phyloP scores from a whole-genome alignment of 2,888 invertebrate genomes.

The Synergus japonicus region DNA sequence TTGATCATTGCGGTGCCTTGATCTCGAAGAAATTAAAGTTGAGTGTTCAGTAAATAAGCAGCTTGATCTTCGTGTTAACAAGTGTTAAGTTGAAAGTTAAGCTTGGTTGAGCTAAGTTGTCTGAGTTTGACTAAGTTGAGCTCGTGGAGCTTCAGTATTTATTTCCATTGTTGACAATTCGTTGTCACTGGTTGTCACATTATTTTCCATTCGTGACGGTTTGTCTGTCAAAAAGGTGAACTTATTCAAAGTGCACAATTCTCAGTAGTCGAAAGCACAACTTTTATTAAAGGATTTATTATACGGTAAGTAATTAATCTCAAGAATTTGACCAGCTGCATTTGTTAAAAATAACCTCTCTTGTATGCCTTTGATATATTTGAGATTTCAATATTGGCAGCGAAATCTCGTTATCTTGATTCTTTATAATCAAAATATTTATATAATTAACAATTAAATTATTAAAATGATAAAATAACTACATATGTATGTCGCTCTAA shows the following conservation, averaged over 20 bases:
- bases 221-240: neutral
- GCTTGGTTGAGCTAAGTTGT: no score
- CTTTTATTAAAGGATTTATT: neutral
- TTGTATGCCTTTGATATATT: neutral
- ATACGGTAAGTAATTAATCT: neutral
- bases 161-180: neutral
- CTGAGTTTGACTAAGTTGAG: neutral
- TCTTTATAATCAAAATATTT: neutral
- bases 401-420: neutral
- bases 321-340: neutral
- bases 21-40: neutral
- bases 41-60: neutral
- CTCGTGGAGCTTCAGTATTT: neutral
- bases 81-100: no score
- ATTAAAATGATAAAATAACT: neutral
- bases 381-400: neutral
- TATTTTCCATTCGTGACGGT: neutral
- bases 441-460: constrained; percentile 3
- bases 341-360: neutral
- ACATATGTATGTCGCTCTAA: neutral
- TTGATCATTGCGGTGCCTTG: constrained; percentile 11
- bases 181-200: neutral
- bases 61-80: neutral
- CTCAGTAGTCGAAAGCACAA: neutral
- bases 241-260: neutral